Evolutionary conservation across 2,797 vertebrate genomes (phyloP).

Genomic region (Argyrosomus regius): DNA sequence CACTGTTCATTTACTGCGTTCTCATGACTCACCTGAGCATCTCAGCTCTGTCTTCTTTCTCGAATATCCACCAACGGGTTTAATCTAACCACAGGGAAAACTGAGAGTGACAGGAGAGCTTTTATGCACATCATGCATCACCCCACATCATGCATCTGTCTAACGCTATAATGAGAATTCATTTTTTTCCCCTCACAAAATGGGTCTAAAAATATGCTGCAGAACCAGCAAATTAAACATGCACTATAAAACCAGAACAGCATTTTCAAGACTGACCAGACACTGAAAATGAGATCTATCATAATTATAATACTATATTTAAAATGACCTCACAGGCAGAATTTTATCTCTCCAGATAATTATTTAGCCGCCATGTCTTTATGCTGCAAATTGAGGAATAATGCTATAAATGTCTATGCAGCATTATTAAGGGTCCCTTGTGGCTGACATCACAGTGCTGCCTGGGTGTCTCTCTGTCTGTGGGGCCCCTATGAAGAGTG

Average conservation of each 20-base stretch:
- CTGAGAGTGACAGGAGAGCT: conserved; percentile 14
- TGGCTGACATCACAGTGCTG: conserved; percentile 18
- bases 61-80: conserved; percentile 18
- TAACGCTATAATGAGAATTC: conserved; percentile 1
- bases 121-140: conserved; percentile 8
- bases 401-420: background rate
- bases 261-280: background rate
- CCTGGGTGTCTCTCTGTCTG: conserved; percentile 9
- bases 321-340: background rate
- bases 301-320: background rate
- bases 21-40: conserved; percentile 49
- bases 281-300: conserved; percentile 1
- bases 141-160: conserved; percentile 35
- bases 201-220: conserved; percentile 28
- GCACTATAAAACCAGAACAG: conserved; percentile 21
- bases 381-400: conserved; percentile 16
- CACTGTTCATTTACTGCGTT: conserved; percentile 51
- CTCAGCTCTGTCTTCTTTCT: conserved; percentile 30
- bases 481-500: conserved; percentile 25
- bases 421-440: background rate
- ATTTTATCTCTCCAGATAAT: conserved; percentile 4
- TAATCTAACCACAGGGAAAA: conserved; percentile 36
- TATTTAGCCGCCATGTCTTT: background rate
- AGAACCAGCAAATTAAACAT: background rate
- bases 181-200: background rate